Conservation (phyloP, 2,797 vertebrate genomes). For the Gorsachius magnificus region DNA sequence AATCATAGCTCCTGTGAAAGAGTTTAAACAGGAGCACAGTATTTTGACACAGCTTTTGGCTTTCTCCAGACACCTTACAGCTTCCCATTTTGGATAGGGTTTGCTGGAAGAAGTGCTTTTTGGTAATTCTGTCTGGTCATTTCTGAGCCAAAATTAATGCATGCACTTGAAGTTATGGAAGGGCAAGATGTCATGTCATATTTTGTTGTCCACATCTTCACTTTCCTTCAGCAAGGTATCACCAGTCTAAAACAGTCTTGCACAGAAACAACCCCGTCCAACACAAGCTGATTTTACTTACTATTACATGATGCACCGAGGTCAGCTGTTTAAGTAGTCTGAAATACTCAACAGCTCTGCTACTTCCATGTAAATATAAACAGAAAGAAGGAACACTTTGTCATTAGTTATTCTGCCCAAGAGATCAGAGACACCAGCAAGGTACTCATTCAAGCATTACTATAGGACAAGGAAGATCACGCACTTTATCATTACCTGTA, state of each 20-base stretch:
- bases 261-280: background rate
- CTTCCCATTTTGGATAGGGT: background rate
- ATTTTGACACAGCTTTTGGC: background rate
- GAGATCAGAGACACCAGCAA: background rate
- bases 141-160: background rate
- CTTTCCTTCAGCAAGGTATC: background rate
- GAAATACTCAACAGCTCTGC: background rate
- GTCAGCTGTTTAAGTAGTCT: background rate
- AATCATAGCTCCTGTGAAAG: background rate
- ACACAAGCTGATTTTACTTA: background rate
- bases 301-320: background rate
- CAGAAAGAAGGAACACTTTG: background rate
- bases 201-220: background rate
- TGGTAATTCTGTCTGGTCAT: background rate
- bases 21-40: background rate
- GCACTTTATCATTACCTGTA: background rate
- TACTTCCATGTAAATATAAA: background rate
- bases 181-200: background rate
- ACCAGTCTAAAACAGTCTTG: background rate
- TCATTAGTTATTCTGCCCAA: background rate
- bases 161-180: rapidly evolving
- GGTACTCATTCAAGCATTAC: background rate
- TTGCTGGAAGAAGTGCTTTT: background rate
- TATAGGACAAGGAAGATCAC: background rate
- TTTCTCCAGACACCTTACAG: background rate